Percentiles rank a stretch among this genome's conserved stretches.
These are phyloP conservation scores for Drosophila baimaii DNA, from an alignment of 1,140 invertebrate genomes.

Conservation along the genomic window DNA sequence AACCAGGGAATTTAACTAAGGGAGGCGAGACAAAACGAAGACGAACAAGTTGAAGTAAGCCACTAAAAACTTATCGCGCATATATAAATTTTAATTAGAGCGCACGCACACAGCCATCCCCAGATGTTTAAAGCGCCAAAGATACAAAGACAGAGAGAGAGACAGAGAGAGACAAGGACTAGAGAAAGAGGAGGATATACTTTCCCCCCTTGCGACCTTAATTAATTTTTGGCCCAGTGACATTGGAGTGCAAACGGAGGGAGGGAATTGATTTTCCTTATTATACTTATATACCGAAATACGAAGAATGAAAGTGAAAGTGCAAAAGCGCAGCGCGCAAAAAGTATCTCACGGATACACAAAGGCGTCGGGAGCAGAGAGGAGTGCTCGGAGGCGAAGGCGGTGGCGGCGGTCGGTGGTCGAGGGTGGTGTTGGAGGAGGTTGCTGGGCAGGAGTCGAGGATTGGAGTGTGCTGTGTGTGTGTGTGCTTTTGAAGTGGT, in stretches of 20 bases:
- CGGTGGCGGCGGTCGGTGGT: slow-evolving; percentile 14
- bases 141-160: slow-evolving; percentile 38
- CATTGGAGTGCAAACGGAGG: slow-evolving; percentile 56
- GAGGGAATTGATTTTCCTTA: slow-evolving; percentile 71
- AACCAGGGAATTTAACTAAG: not conserved
- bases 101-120: slow-evolving; percentile 40
- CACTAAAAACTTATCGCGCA: slow-evolving; percentile 82
- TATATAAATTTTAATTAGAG: slow-evolving; percentile 81
- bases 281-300: slow-evolving; percentile 29
- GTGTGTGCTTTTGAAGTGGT: slow-evolving; percentile 26
- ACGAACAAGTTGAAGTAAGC: slow-evolving; percentile 39
- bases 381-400: not conserved
- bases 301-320: slow-evolving; percentile 50
- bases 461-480: slow-evolving; percentile 1
- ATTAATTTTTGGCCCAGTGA: slow-evolving; percentile 82
- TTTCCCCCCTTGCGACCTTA: slow-evolving; percentile 62
- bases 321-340: slow-evolving; percentile 76
- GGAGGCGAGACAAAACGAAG: not conserved
- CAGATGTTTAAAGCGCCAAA: slow-evolving; percentile 12
- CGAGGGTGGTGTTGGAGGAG: not conserved
- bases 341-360: slow-evolving; percentile 71
- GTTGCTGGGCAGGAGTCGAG: slow-evolving; percentile 4
- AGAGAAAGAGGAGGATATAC: slow-evolving; percentile 25
- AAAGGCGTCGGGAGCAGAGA: slow-evolving; percentile 27
- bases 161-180: slow-evolving; percentile 29